Evolutionary conservation across 2,888 invertebrate species (phyloP).

Genomic region (Arge pagana): DNA sequence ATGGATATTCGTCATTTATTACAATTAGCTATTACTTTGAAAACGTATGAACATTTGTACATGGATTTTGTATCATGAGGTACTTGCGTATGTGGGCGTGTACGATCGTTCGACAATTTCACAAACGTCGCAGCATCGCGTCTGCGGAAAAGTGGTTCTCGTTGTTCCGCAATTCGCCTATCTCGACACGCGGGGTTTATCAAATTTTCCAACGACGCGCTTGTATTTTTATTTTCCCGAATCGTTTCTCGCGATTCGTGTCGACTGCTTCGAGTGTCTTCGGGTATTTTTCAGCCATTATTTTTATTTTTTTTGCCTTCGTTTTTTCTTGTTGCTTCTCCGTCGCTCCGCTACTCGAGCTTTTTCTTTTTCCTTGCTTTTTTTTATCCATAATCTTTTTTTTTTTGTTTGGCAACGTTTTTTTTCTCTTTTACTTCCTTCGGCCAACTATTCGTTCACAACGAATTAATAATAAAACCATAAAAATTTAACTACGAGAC

Average conservation of each 20-base stretch:
- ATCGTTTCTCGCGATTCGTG: neutral
- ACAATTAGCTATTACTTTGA: conserved; percentile 57
- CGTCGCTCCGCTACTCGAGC: conserved; percentile 27
- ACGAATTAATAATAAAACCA: conserved; percentile 50
- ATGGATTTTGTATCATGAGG: conserved; percentile 57
- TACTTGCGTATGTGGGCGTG: conserved; percentile 57
- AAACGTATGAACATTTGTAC: conserved; percentile 58
- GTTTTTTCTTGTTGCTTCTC: neutral
- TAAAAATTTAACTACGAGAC: conserved; percentile 48
- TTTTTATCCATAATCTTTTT: conserved; percentile 21
- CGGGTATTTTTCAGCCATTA: conserved; percentile 32
- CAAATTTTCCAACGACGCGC: neutral
- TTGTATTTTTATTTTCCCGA: neutral
- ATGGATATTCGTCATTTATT: conserved; percentile 54
- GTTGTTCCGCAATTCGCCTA: neutral
- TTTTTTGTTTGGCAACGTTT: conserved; percentile 10
- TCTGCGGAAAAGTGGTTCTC: too few relatives aligned
- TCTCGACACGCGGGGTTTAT: neutral
- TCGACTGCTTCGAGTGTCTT: conserved; percentile 25
- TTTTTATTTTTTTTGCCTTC: conserved; percentile 23
- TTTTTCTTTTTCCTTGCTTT: conserved; percentile 25
- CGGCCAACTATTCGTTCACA: conserved; percentile 46
- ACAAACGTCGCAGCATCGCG: too few relatives aligned
- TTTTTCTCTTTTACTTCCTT: conserved; percentile 33
- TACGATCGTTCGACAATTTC: conserved; percentile 46